These are phyloP conservation scores for Ctenicera cuprea DNA, from an alignment of 2,888 invertebrate species.

Conservation along the genomic window DNA sequence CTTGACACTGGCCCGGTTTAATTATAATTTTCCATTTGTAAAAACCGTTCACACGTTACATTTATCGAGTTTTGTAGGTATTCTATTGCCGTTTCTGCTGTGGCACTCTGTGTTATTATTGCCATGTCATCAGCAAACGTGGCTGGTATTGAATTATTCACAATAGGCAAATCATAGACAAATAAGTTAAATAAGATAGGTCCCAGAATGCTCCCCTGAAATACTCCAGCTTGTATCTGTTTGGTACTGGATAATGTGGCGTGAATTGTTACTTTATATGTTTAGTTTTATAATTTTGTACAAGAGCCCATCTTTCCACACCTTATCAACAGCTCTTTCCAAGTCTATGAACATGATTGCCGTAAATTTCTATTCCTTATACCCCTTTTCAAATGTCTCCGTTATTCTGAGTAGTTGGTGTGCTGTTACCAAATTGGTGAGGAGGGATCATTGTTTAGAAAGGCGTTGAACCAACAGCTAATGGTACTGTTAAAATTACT, in stretches of 20 bases:
- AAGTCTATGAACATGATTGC: slow-evolving; percentile 1
- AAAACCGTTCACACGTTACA: not conserved
- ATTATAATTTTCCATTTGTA: slow-evolving; percentile 29
- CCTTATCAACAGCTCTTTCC: slow-evolving; percentile 6
- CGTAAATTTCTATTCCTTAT: not conserved
- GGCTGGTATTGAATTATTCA: slow-evolving; percentile 24
- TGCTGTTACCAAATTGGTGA: slow-evolving; percentile 9
- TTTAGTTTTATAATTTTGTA: slow-evolving; percentile 13
- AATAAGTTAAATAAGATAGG: slow-evolving; percentile 26
- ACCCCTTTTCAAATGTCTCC: not conserved
- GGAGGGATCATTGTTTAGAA: slow-evolving; percentile 6
- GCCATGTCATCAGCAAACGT: slow-evolving; percentile 24
- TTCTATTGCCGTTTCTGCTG: slow-evolving; percentile 12
- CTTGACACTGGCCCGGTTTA: slow-evolving; percentile 4
- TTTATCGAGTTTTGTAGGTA: slow-evolving; percentile 4
- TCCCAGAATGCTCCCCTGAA: slow-evolving; percentile 21
- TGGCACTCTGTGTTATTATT: slow-evolving; percentile 14
- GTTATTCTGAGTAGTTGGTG: slow-evolving; percentile 8
- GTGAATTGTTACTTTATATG: slow-evolving; percentile 12
- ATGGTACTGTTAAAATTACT: too few species aligned
- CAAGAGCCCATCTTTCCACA: slow-evolving; percentile 15
- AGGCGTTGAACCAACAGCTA: too few species aligned
- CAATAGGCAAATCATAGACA: slow-evolving; percentile 8
- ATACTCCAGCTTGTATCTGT: slow-evolving; percentile 8
- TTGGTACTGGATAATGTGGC: not conserved